Conservation (phyloP, 2,113 vertebrate genomes). For the Psilopogon haemacephalus region DNA sequence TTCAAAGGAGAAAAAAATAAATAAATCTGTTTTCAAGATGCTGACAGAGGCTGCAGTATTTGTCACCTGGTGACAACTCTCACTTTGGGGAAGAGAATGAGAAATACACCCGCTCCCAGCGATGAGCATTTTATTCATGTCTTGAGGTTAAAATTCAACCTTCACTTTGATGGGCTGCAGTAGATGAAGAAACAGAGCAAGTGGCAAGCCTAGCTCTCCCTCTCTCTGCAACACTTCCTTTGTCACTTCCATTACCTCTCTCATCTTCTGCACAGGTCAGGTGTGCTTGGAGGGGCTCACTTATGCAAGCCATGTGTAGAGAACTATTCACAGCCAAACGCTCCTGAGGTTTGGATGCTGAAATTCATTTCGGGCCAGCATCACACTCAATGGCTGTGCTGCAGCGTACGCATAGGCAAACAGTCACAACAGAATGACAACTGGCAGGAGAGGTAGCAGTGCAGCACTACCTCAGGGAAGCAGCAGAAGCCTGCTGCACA, state of each 20-base stretch:
- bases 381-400: not conserved
- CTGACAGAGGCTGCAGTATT: not conserved
- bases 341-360: not conserved
- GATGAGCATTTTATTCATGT: not conserved
- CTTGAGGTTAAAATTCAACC: constrained; percentile 24
- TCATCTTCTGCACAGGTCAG: not conserved
- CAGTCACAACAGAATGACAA: not conserved
- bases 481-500: fast-evolving
- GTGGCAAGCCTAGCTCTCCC: not conserved
- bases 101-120: not conserved
- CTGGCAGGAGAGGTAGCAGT: not conserved
- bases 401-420: not conserved
- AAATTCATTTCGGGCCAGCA: not conserved
- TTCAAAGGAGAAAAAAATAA: constrained; percentile 56
- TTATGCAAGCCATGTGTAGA: fast-evolving
- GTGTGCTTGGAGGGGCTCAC: not conserved
- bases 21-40: constrained; percentile 6
- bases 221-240: not conserved
- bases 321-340: not conserved
- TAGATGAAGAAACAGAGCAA: not conserved
- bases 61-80: not conserved
- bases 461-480: not conserved
- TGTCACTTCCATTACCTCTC: not conserved
- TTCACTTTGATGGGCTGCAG: not conserved
- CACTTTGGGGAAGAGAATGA: not conserved